These are phyloP conservation scores for Syngnathoides biaculeatus DNA, from an alignment of 2,113 vertebrate genomes.

Conservation along the genomic window DNA sequence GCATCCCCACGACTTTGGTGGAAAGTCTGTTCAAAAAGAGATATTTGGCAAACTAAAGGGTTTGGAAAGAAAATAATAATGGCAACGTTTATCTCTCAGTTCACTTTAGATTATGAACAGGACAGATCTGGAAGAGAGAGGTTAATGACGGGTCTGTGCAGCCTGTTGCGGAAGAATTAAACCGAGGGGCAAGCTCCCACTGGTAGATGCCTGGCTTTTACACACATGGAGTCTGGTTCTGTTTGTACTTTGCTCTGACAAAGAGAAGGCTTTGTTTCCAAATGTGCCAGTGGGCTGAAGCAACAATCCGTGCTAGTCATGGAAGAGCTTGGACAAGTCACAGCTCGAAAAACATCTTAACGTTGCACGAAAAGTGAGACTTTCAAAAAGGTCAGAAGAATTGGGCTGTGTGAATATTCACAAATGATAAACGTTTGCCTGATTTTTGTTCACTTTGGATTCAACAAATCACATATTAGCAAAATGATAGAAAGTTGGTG, in stretches of 20 bases:
- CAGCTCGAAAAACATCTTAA: constrained; percentile 27
- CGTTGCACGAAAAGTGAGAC: constrained; percentile 4
- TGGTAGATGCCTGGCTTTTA: constrained; percentile 55
- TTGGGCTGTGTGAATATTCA: background rate
- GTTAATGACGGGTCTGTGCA: constrained; percentile 47
- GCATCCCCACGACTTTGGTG: constrained; percentile 48
- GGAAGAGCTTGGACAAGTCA: constrained; percentile 16
- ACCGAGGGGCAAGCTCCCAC: constrained; percentile 59
- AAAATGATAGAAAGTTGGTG: background rate
- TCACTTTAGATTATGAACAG: constrained; percentile 19
- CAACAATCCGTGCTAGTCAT: constrained; percentile 24
- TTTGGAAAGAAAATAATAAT: background rate
- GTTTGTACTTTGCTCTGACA: constrained; percentile 40
- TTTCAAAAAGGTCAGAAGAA: background rate
- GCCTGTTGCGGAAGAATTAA: constrained; percentile 33
- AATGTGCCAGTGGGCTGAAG: constrained; percentile 34
- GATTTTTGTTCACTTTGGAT: background rate
- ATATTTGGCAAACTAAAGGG: background rate
- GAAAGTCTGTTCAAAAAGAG: constrained; percentile 2
- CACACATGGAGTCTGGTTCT: constrained; percentile 51
- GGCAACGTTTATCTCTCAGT: background rate
- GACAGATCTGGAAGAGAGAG: constrained; percentile 7
- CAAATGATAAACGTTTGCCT: background rate
- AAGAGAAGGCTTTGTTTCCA: constrained; percentile 53
- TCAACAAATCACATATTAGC: background rate